Conservation (phyloP, 2,113 vertebrate genomes). For the Rissa tridactyla region DNA sequence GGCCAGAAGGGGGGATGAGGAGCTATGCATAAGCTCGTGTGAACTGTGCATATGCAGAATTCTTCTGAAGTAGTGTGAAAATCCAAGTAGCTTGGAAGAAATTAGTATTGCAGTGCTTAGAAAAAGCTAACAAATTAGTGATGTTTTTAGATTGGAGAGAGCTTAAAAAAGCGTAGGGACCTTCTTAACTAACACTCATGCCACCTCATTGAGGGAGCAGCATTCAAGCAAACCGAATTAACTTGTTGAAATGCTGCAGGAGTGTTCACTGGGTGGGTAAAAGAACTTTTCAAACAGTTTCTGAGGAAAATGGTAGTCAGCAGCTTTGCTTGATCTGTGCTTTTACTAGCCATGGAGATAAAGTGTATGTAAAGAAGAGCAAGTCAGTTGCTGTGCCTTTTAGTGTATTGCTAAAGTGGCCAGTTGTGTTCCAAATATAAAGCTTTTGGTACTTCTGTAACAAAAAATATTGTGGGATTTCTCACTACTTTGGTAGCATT, state of each 20-base stretch:
- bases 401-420: not conserved
- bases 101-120: not conserved
- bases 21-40: not conserved
- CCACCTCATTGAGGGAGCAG: not conserved
- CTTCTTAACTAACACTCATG: not conserved
- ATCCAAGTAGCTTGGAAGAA: not conserved
- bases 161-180: not conserved
- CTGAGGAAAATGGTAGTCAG: not conserved
- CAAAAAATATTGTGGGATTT: not conserved
- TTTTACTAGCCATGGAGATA: not conserved
- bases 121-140: not conserved
- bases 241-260: not conserved
- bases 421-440: not conserved
- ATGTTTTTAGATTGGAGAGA: not conserved
- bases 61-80: not conserved
- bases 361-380: not conserved
- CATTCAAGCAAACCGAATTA: not conserved
- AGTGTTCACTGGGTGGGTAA: not conserved
- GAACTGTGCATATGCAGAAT: not conserved
- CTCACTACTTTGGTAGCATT: not conserved
- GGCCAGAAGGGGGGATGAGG: not conserved
- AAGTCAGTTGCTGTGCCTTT: not conserved
- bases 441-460: not conserved
- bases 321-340: not conserved
- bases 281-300: not conserved